Percentiles rank a stretch among this genome's conserved stretches.
These are phyloP conservation scores for Linnaemya vulpina DNA, from an alignment of 2,888 invertebrate genomes.

Conservation along the genomic window DNA sequence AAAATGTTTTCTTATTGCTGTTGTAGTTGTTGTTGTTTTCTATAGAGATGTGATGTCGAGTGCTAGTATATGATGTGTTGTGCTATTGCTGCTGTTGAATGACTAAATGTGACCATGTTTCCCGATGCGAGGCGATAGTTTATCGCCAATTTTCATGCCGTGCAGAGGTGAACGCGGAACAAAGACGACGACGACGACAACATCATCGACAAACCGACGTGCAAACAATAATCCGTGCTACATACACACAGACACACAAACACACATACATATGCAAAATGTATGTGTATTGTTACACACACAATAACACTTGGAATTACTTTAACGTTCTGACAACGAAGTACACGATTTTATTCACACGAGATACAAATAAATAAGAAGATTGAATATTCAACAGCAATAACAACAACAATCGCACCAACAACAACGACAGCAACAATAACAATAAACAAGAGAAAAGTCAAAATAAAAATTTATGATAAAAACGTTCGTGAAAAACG, in stretches of 20 bases:
- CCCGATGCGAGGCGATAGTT: slow-evolving; percentile 83
- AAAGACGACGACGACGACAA: slow-evolving; percentile 75
- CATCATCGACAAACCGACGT: slow-evolving; percentile 49
- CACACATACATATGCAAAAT: not conserved
- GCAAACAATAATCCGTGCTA: slow-evolving; percentile 53
- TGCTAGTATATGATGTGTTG: slow-evolving; percentile 71
- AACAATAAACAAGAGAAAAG: slow-evolving; percentile 35
- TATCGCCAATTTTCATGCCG: slow-evolving; percentile 84
- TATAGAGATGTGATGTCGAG: slow-evolving; percentile 61
- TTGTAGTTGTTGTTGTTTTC: not conserved
- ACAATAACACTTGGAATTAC: slow-evolving; percentile 18
- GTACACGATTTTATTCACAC: slow-evolving; percentile 70
- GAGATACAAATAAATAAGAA: slow-evolving; percentile 63
- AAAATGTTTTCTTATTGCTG: not conserved
- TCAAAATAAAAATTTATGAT: slow-evolving; percentile 70
- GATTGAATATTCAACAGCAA: slow-evolving; percentile 67
- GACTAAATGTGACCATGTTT: slow-evolving; percentile 80
- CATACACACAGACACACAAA: slow-evolving; percentile 17
- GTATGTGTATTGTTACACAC: slow-evolving; percentile 13
- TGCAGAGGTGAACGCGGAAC: slow-evolving; percentile 83
- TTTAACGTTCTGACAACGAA: slow-evolving; percentile 57
- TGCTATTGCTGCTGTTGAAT: slow-evolving; percentile 69
- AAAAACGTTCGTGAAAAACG: slow-evolving; percentile 73
- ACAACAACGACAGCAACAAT: slow-evolving; percentile 38
- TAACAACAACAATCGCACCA: slow-evolving; percentile 40